These are phyloP conservation scores for Dolichotis patagonum DNA, from an alignment of 2,113 vertebrate genomes.

Conservation along the genomic window DNA sequence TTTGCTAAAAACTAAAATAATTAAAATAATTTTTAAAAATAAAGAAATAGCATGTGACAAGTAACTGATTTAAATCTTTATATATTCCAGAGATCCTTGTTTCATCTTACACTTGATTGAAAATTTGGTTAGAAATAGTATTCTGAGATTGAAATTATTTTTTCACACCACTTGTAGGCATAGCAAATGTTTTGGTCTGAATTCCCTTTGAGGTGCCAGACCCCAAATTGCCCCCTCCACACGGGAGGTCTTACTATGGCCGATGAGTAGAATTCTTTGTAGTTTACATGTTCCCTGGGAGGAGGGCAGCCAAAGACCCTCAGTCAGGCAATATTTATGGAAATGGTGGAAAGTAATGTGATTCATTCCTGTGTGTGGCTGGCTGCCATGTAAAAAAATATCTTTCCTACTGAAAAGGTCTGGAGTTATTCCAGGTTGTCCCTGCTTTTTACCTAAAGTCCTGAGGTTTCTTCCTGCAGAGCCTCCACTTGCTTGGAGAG, in stretches of 20 bases:
- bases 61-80: not conserved
- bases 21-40: not conserved
- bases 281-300: not conserved
- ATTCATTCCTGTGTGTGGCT: not conserved
- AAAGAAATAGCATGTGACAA: not conserved
- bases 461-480: not conserved
- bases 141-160: not conserved
- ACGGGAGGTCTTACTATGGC: not conserved
- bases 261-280: not conserved
- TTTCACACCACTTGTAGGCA: not conserved
- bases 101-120: not conserved
- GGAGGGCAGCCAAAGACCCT: not conserved
- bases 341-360: not conserved
- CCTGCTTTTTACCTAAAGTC: not conserved
- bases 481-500: not conserved
- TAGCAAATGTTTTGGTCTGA: not conserved
- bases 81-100: not conserved
- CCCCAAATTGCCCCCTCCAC: not conserved
- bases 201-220: not conserved
- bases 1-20: not conserved
- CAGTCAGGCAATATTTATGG: not conserved
- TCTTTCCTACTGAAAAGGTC: not conserved
- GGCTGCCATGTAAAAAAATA: not conserved
- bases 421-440: not conserved
- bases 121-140: not conserved